A percentile compares a stretch with the other conserved stretches of the same genome.
These are phyloP conservation scores for Brachypteracias leptosomus DNA, from an alignment of 2,113 vertebrate species.

Conservation along the genomic window DNA sequence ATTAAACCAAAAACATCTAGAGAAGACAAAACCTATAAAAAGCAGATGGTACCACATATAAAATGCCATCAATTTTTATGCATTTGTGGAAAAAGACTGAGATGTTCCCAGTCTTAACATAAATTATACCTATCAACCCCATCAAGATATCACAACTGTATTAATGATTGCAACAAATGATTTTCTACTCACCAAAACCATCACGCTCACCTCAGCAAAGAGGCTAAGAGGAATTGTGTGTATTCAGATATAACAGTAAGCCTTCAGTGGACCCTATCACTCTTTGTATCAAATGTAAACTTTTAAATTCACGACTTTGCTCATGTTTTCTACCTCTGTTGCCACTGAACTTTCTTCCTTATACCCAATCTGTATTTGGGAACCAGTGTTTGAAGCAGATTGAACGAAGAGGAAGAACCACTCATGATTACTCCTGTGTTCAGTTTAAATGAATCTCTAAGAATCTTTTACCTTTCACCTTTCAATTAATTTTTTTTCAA, in stretches of 20 bases:
- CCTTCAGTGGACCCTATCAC: not conserved
- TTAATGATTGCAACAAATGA: not conserved
- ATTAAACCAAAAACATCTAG: constrained; percentile 19
- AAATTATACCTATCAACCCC: not conserved
- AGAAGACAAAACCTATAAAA: constrained; percentile 26
- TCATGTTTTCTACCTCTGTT: not conserved
- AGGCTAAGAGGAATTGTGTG: not conserved
- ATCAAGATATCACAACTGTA: not conserved
- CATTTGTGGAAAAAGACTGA: not conserved
- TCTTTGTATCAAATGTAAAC: not conserved
- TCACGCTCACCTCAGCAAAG: not conserved
- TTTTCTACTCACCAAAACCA: not conserved
- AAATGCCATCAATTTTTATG: constrained; percentile 21
- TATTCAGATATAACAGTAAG: not conserved
- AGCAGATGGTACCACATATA: constrained; percentile 11
- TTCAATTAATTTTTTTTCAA: not conserved
- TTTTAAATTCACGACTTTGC: not conserved
- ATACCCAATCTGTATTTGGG: not conserved
- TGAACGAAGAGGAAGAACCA: not conserved
- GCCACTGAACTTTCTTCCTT: not conserved
- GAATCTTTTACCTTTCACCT: not conserved
- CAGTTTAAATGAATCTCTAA: not conserved
- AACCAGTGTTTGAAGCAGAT: not conserved
- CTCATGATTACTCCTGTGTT: not conserved
- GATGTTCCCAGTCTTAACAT: not conserved